Conservation (phyloP, 2,888 invertebrate species). For the Ennomos fuscantarius region DNA sequence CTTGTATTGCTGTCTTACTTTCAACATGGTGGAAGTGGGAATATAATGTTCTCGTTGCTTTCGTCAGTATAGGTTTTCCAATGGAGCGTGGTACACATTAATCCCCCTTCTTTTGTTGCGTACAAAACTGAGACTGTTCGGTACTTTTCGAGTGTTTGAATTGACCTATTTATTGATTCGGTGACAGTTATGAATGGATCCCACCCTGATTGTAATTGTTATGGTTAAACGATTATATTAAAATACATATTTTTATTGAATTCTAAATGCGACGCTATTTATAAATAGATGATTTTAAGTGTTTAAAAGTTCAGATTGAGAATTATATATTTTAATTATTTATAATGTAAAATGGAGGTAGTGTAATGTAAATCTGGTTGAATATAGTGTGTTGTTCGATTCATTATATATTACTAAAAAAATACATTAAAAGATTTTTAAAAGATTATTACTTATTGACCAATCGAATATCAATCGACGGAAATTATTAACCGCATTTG, state of each 20-base stretch:
- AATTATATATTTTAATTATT: conserved; percentile 71
- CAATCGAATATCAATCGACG: conserved; percentile 66
- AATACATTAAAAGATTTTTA: conserved; percentile 61
- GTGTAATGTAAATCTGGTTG: conserved; percentile 75
- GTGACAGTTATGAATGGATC: conserved; percentile 64
- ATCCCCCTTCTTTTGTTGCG: conserved; percentile 69
- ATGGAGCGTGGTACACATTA: too few relatives aligned
- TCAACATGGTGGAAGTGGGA: too few relatives aligned
- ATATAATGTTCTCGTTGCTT: too few relatives aligned
- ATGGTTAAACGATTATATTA: conserved; percentile 64
- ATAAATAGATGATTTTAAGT: conserved; percentile 75
- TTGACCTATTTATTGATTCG: conserved; percentile 75
- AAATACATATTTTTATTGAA: conserved; percentile 64
- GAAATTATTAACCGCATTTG: conserved; percentile 68
- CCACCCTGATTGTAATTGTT: conserved; percentile 76
- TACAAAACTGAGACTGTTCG: conserved; percentile 82
- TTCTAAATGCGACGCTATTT: conserved; percentile 81
- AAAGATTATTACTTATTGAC: conserved; percentile 61
- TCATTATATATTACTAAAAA: conserved; percentile 51
- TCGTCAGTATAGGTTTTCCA: too few relatives aligned
- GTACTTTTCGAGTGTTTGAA: conserved; percentile 73
- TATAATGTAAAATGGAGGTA: conserved; percentile 64
- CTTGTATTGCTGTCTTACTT: too few relatives aligned
- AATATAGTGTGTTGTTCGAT: conserved; percentile 75
- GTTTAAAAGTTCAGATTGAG: conserved; percentile 77